Conservation (phyloP, 2,113 vertebrate genomes). For the Oncorhynchus keta region DNA sequence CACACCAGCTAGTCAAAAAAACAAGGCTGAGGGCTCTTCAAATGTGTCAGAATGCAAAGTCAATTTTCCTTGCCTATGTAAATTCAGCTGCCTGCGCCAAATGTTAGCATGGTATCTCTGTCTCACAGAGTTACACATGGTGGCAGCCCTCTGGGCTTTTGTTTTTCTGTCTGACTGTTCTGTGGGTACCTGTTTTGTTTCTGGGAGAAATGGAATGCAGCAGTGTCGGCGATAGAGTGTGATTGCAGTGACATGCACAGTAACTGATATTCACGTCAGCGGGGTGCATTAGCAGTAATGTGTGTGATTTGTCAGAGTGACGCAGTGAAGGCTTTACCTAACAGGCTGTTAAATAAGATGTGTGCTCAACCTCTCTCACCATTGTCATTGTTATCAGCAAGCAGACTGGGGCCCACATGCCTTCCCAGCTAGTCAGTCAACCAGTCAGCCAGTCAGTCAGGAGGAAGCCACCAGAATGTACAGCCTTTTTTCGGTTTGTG, state of each 20-base stretch:
- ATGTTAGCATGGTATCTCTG: slow-evolving; percentile 8
- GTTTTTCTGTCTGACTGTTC: neutral
- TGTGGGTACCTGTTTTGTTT: slow-evolving; percentile 2
- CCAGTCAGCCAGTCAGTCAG: neutral
- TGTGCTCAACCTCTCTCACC: slow-evolving; percentile 39
- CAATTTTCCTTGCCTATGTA: slow-evolving; percentile 6
- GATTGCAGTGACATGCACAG: slow-evolving; percentile 22
- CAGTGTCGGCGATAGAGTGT: slow-evolving; percentile 5
- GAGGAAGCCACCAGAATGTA: slow-evolving; percentile 29
- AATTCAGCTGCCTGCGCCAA: slow-evolving; percentile 4
- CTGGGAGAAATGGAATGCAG: neutral
- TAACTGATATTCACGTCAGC: slow-evolving; percentile 33
- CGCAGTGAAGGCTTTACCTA: slow-evolving; percentile 41
- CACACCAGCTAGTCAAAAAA: no score
- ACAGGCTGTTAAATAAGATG: slow-evolving; percentile 61
- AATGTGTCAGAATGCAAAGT: slow-evolving; percentile 6
- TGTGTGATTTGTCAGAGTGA: slow-evolving; percentile 55
- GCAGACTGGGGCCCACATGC: slow-evolving; percentile 10
- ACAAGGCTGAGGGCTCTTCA: no score
- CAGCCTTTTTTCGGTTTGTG: slow-evolving; percentile 13
- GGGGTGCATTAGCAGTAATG: slow-evolving; percentile 45
- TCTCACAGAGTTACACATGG: neutral
- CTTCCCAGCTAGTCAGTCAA: slow-evolving; percentile 2
- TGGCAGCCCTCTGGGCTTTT: neutral
- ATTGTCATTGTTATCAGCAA: slow-evolving; percentile 37